Base-by-base conservation (phyloP, 2,797 vertebrate species). In the Coccyzus lansbergi region DNA sequence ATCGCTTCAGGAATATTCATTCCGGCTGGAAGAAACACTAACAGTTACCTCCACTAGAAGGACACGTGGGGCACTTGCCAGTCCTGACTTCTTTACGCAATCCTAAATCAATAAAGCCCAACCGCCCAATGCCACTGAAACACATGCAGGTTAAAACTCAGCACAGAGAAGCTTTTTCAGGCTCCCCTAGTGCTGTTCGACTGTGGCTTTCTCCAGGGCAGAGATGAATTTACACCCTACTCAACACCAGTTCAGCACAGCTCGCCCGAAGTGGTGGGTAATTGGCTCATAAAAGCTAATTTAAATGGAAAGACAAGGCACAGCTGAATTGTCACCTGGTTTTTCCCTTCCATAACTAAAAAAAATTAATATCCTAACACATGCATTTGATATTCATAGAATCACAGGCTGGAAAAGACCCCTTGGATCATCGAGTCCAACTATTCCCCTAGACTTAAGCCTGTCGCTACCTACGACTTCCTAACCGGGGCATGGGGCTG, bases 191-290 rank as follows among this genome's bases (percentile, higher is more conserved):
- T 6, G 4, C 59, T 29, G 46, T n/a, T 71, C 0, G 1, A 72
- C 25, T 36, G 8, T 76, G 31, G 36, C 11, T 48, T 84, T 60
- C 52, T 60, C 85, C 3, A 2, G 53, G 83, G 51, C 38, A 68
- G 58, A 53, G 40, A 7, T 44, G 29, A 40, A 28, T 24, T 48
- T 62, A 46, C 38, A 52, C 53, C 26, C 46, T 46, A 44, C 71
- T 42, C 68, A 60, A 24, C 74, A 53, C n/a, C 68, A 40, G 12
- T 4, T n/a, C 75, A 6, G 1, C 44, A 3, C 20, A 40, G 59
- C 25, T 69, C 0, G 0, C 38, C 38, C 31, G 8, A 42, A 55
- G 79, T 53, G 26, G 9, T 2, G 9, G 42, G 8, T 12, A 70
- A 56, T 1, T 55, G 48, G 64, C 56, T 58, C 0, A 0, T 12